Percentiles rank a stretch among this genome's conserved stretches.
Conservation (phyloP, 2,797 vertebrate genomes). For the Acridotheres tristis region DNA sequence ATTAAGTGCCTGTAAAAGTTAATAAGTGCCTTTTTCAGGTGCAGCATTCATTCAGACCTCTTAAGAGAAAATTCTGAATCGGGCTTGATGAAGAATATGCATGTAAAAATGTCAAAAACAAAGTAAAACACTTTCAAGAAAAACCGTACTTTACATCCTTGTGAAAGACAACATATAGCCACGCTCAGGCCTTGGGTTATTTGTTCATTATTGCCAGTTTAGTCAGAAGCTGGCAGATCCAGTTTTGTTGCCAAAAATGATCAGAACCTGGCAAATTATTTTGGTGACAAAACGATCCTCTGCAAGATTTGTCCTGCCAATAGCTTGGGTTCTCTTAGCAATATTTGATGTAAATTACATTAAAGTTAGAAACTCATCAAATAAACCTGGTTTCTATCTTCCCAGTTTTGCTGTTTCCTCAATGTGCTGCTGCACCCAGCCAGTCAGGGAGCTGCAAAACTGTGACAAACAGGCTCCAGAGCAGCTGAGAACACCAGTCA, state of each 20-base stretch:
- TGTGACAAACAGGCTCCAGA: accelerated
- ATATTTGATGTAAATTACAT: neutral
- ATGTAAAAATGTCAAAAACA: neutral
- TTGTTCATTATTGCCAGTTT: neutral
- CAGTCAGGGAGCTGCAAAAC: neutral
- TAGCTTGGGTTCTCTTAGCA: neutral
- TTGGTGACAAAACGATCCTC: neutral
- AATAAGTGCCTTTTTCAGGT: neutral
- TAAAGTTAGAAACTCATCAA: neutral
- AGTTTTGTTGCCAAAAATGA: neutral
- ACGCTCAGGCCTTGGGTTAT: neutral
- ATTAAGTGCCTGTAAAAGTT: neutral
- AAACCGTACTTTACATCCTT: neutral
- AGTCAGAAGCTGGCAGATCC: neutral
- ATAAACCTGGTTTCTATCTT: neutral
- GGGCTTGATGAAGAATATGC: neutral
- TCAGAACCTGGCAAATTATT: neutral
- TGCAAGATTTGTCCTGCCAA: neutral
- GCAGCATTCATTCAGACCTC: neutral
- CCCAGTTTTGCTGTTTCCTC: neutral
- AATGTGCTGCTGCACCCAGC: neutral
- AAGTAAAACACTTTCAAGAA: neutral
- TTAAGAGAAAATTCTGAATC: neutral
- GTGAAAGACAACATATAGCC: neutral
- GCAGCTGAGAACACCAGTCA: accelerated